Evolutionary conservation across 2,888 invertebrate species (phyloP), one percentile per base, ranked within the genome.

Genomic region (Tachystola acroxantha): DNA sequence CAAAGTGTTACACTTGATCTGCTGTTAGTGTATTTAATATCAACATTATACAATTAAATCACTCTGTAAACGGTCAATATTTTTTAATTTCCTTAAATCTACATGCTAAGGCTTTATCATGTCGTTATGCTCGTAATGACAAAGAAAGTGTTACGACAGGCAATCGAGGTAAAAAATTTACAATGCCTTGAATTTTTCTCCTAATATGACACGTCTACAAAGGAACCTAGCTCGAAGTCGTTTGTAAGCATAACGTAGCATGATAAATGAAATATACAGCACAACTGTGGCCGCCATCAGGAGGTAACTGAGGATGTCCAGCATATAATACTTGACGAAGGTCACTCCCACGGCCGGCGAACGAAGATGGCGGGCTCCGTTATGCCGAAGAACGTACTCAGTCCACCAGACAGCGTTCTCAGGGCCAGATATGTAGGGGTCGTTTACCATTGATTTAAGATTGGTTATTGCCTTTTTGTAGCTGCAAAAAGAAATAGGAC

Each of bases 391-490:
- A 5, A 89, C 76, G 46, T 89, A 89, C 40, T 89, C 88, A 2
- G 88, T 88, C 88, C 88, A 88, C 77, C 82, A 82, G 0, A 88
- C 52, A 1, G 88, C 88, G 31, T 74, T 72, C 26, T 88, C 87
- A 1, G 85, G 82, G 1, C 81, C 84, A 12, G 85, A 81, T 47
- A 80, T 53, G 1, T 70, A 36, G 1, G 73, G 64, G 40, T 78
- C 69, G 10, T 67, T 54, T 2, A 72, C 62, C 30, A 51, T 57
- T 4, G 49, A 49, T 30, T 62, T 82, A 16, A 85, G 44, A 25
- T 56, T 59, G 1, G 48, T 37, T 7, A 80, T 74, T 2, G 75
- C 63, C 10, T 64, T 53, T 47, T 72, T 73, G 46, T 85, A 86
- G 34, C 86, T 86, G 61, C 1, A 63, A 70, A 48, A 24, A 13